Percentiles rank a stretch among this genome's conserved stretches.
Evolutionary conservation across 1,140 invertebrate genomes (phyloP).

Genomic region (Drosophila willistoni): DNA sequence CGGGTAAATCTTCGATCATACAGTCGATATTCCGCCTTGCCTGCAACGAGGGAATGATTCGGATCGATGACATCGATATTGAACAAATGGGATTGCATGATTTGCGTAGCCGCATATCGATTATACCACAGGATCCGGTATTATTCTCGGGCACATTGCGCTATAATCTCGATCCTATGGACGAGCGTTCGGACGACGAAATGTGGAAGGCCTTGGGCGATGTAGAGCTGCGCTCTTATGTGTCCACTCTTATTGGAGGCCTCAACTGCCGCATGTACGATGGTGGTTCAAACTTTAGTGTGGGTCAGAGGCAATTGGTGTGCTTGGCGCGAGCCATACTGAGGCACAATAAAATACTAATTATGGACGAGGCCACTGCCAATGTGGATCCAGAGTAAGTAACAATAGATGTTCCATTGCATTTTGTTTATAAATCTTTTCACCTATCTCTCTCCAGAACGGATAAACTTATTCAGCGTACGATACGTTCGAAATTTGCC

Average conservation of each 20-base stretch:
- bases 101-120: slow-evolving; percentile 88
- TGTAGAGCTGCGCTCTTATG: slow-evolving; percentile 88
- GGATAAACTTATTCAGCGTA: slow-evolving; percentile 88
- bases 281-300: slow-evolving; percentile 89
- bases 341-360: slow-evolving; percentile 89
- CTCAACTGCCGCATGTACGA: slow-evolving; percentile 87
- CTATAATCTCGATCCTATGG: slow-evolving; percentile 92
- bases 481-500: slow-evolving; percentile 87
- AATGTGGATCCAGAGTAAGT: slow-evolving; percentile 88
- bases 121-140: slow-evolving; percentile 92
- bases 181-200: slow-evolving; percentile 88
- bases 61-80: slow-evolving; percentile 86
- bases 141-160: slow-evolving; percentile 90
- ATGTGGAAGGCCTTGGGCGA: slow-evolving; percentile 93
- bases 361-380: slow-evolving; percentile 91
- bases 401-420: neutral
- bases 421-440: slow-evolving; percentile 4
- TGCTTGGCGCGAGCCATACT: slow-evolving; percentile 91
- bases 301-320: slow-evolving; percentile 91
- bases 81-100: slow-evolving; percentile 85
- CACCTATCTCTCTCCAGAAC: slow-evolving; percentile 84
- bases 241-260: slow-evolving; percentile 85
- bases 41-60: slow-evolving; percentile 86
- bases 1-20: slow-evolving; percentile 95
- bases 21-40: slow-evolving; percentile 91